Evolutionary conservation across 2,888 invertebrate genomes (phyloP), one percentile per base, ranked within the genome.

Genomic region (Eilema griseolum): DNA sequence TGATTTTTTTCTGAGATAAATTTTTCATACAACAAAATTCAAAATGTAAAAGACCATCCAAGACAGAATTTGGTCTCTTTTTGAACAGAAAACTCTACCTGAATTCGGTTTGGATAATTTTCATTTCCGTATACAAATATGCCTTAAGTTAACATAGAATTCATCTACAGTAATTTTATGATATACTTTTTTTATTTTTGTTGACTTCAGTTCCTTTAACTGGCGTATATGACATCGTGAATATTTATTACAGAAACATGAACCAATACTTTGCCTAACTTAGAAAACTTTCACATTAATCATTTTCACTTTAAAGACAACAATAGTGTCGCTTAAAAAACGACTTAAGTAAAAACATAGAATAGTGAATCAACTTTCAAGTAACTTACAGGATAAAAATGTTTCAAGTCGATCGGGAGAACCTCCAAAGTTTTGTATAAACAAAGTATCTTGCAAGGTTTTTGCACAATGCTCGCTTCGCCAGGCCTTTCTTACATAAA

Each of bases 311-410:
- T 52, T 52, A 24, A 61, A 62, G 23, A 41, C 37, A 8, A 16
- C 7, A 60, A 62, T 31, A 62, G 70, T 72, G 61, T 77, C 70
- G 28, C 63, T 11, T 56, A 66, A 59, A 80, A 78, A 67, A 83
- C 72, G 73, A 12, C 33, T 72, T 72, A 67, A 71, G 69, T 72
- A 70, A 66, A 64, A 69, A 71, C 66, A 76, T 66, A 73, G 69
- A 57, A 81, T 75, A 79, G 82, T 83, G 75, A 76, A 79, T 82
- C 78, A 78, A 84, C 81, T 83, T 77, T 72, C 67, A 71, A 81
- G 73, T 72, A 75, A 71, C 76, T 83, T 77, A 76, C 68, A 71
- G 70, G 75, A 77, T 83, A 82, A 81, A 84, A 82, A 85, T 79
- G 77, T 77, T 81, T 73, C 72, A 69, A 76, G 73, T 73, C 66